Percentiles rank a stretch among this genome's conserved stretches.
Conservation (phyloP, 2,797 vertebrate species). For the Tenualosa thibaudeaui region DNA sequence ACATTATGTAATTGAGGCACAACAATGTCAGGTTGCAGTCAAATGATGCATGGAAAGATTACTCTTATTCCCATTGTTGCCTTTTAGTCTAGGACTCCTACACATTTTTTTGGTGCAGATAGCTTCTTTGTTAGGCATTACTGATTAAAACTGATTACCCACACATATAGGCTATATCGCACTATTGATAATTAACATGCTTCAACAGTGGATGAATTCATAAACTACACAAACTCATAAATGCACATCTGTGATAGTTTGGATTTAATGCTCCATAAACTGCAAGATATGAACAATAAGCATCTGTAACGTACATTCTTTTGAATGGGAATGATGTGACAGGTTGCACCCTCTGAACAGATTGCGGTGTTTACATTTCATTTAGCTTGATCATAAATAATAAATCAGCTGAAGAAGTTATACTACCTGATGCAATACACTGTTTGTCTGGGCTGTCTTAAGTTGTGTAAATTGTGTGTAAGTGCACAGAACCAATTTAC, state of each 20-base stretch:
- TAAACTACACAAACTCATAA: neutral
- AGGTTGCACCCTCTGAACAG: neutral
- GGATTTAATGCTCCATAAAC: neutral
- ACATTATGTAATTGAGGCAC: neutral
- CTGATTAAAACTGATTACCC: neutral
- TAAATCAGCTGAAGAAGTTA: neutral
- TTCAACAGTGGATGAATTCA: neutral
- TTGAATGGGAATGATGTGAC: neutral
- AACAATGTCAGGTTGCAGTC: neutral
- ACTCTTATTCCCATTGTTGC: neutral
- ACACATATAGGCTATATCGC: neutral
- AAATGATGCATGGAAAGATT: neutral
- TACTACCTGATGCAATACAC: neutral
- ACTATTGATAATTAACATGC: neutral
- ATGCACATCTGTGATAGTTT: neutral
- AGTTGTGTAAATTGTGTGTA: no score
- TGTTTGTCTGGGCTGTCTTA: neutral
- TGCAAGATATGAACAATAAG: neutral
- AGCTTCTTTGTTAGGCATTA: neutral
- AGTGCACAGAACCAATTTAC: neutral
- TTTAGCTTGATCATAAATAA: slow-evolving; percentile 31
- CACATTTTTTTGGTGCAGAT: neutral
- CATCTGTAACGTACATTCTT: neutral
- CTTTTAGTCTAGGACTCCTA: neutral
- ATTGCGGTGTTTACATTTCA: slow-evolving; percentile 43